Conservation (phyloP, 30 jellyfish, hydroid and myxozoan species). For the Aurelia sp. region DNA sequence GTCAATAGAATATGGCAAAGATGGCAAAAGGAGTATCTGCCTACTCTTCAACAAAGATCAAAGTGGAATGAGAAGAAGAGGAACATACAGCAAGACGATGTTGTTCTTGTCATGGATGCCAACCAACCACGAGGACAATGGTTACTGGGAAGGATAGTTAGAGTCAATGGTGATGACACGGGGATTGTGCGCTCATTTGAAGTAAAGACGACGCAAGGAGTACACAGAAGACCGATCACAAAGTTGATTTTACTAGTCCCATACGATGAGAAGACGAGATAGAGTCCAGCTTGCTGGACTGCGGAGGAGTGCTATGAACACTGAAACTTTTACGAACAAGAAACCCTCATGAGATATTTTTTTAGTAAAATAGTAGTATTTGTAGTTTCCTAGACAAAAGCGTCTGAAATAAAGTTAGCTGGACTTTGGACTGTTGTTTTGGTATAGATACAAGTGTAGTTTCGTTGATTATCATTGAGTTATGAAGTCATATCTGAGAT, state of each 20-base stretch:
- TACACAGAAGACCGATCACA: conserved; percentile 28
- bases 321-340: neutral
- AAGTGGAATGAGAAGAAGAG: conserved; percentile 32
- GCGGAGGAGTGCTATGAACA: conserved; percentile 36
- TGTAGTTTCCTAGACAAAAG: no score
- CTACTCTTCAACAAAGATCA: conserved; percentile 24
- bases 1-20: conserved; percentile 3
- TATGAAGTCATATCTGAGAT: no score
- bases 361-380: no score
- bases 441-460: no score
- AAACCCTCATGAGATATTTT: no score
- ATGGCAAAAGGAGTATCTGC: neutral
- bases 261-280: conserved; percentile 30
- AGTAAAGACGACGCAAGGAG: conserved; percentile 1
- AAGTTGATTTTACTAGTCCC: conserved; percentile 32
- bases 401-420: no score
- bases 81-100: conserved; percentile 21
- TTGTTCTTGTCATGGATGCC: conserved; percentile 37
- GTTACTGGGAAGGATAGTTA: conserved; percentile 34
- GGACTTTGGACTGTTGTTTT: no score
- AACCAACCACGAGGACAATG: conserved; percentile 44
- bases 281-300: conserved; percentile 59
- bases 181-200: conserved; percentile 30
- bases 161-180: conserved; percentile 27
- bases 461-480: no score